Evolutionary conservation across 2,797 vertebrate species (phyloP), one percentile per base, ranked within the genome.

Genomic region (Pangasius djambal): DNA sequence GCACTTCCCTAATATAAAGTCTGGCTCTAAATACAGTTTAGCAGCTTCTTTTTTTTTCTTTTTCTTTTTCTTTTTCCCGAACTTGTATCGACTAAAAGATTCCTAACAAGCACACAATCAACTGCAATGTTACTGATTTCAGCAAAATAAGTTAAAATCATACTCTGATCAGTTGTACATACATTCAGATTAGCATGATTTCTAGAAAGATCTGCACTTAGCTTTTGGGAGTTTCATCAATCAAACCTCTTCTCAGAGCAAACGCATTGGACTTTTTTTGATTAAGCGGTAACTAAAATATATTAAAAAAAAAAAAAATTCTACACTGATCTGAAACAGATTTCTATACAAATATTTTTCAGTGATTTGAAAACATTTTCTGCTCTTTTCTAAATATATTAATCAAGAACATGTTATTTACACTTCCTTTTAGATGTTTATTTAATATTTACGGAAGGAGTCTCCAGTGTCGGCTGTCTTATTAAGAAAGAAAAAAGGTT

Each of bases 101-200:
- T 72, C 48, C 74, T 77, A 59, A 44, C 50, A 50, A 87, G 25
- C 44, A 37, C 55, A 28, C 25, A 8, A 67, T 74, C 57, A 52
- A 55, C 12, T 2, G 37, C 57, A 67, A 55, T 72, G 67, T 70
- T 67, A 40, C 37, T 10, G 37, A 70, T 57, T 59, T 48, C 6
- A 78, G 55, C 34, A 8, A 37, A 88, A 85, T 52, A 52, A 85
- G 48, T 70, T 50, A 55, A 85, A 34, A 31, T 4, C 48, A 70
- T 86, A 67, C 13, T 44, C n/a, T 4, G 37, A 83, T 83, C 59
- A 83, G 4, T n/a, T 18, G 57, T 83, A 79, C 40, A 48, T 91
- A 89, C 86, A 92, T 86, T 92, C 85, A 89, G 87, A 88, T 88
- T 52, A 87, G 18, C 25, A 55, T 75, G 75, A 65, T 67, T 74